Evolutionary conservation across 2,888 invertebrate species (phyloP).

Genomic region (Pandemis heparana): DNA sequence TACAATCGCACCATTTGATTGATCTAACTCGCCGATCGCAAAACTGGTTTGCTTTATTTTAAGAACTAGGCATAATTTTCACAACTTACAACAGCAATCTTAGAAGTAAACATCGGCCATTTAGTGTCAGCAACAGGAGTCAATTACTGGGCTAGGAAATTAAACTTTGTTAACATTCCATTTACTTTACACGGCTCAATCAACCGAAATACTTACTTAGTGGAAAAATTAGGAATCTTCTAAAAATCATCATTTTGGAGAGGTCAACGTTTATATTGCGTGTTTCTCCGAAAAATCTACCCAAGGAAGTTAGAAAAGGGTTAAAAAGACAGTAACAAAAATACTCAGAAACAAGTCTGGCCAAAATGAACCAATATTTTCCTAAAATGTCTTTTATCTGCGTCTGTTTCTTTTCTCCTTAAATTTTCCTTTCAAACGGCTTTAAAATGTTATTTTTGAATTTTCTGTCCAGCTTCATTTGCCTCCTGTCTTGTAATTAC

Average conservation of each 20-base stretch:
- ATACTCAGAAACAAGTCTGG: neutral
- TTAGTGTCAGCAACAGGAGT: too few species aligned
- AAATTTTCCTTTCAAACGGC: slow-evolving; percentile 13
- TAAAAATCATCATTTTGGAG: neutral
- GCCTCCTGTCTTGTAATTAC: slow-evolving; percentile 55
- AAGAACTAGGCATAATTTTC: too few species aligned
- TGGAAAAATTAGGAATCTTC: too few species aligned
- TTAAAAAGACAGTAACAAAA: neutral
- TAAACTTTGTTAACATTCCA: too few species aligned
- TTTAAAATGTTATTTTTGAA: slow-evolving; percentile 55
- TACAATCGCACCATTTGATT: too few species aligned
- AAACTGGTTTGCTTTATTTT: too few species aligned
- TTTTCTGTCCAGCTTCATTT: slow-evolving; percentile 47
- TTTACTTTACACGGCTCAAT: too few species aligned
- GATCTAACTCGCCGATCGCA: too few species aligned
- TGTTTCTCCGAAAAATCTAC: neutral
- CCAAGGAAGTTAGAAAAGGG: neutral
- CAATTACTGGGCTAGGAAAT: too few species aligned
- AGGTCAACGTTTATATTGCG: neutral
- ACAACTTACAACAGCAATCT: too few species aligned
- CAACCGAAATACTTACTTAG: too few species aligned
- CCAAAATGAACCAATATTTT: slow-evolving; percentile 8
- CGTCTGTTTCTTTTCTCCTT: neutral
- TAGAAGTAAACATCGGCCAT: too few species aligned
- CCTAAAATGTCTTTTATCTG: slow-evolving; percentile 3